These are phyloP conservation scores for Sphenopsis melanotis DNA, from an alignment of 2,797 vertebrate species.

Conservation along the genomic window DNA sequence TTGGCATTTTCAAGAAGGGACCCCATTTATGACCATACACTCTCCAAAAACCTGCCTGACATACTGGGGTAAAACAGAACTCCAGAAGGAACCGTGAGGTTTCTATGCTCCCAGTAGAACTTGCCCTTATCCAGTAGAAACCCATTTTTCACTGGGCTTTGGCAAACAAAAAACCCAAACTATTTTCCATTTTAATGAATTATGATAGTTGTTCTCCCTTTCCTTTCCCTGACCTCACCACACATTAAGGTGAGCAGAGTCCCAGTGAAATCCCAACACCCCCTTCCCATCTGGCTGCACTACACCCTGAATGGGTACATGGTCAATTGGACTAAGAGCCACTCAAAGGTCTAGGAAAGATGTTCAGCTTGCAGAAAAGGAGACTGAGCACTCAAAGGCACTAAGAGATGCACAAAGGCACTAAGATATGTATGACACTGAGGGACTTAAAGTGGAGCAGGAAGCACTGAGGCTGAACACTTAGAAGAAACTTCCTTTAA, in stretches of 20 bases:
- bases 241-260: background rate
- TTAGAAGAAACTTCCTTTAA: background rate
- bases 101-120: background rate
- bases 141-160: background rate
- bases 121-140: background rate
- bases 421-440: background rate
- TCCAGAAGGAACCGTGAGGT: fast-evolving
- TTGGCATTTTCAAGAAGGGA: background rate
- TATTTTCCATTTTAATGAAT: background rate
- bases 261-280: fast-evolving
- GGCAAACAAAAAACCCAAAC: background rate
- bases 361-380: background rate
- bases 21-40: background rate
- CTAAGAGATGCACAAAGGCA: background rate
- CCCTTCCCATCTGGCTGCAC: background rate
- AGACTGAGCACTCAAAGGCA: background rate
- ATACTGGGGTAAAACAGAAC: background rate
- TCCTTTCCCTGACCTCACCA: background rate
- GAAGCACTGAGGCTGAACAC: background rate
- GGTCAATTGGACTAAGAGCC: background rate
- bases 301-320: fast-evolving
- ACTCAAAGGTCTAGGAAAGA: background rate
- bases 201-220: background rate
- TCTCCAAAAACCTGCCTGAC: background rate
- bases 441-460: background rate